Percentiles rank a stretch among this genome's conserved stretches.
phyloP scores from a whole-genome alignment of 1,140 invertebrate species.

The Thaumetopoea pityocampa region DNA sequence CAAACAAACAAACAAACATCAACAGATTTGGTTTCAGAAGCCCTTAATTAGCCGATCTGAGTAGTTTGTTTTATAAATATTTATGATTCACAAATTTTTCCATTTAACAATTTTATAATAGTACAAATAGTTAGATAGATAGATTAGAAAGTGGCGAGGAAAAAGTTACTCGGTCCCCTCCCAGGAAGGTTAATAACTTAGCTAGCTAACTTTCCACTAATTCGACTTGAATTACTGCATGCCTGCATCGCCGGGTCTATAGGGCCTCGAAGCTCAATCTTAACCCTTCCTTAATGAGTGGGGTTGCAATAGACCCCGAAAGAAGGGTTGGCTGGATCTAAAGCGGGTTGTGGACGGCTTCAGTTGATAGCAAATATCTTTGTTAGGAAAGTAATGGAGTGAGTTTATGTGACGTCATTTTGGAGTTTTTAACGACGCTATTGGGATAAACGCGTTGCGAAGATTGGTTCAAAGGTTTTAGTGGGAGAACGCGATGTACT shows the following conservation, averaged over 20 bases:
- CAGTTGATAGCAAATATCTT: constrained; percentile 15
- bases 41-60: too few species aligned
- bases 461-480: too few species aligned
- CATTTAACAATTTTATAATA: too few species aligned
- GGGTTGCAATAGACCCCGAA: constrained; percentile 23
- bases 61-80: too few species aligned
- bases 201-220: constrained; percentile 27
- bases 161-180: constrained; percentile 1
- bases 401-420: constrained; percentile 8
- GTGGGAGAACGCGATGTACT: too few species aligned
- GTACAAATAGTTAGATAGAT: too few species aligned
- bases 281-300: constrained; percentile 44
- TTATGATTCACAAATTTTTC: too few species aligned
- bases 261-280: constrained; percentile 30
- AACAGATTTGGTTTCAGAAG: too few species aligned
- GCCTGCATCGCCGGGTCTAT: constrained; percentile 22
- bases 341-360: constrained; percentile 19
- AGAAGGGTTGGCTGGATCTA: constrained; percentile 23
- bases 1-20: too few species aligned
- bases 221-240: constrained; percentile 44
- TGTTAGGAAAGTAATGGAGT: constrained; percentile 18
- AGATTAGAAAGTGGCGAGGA: background rate
- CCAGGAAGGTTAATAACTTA: constrained; percentile 13
- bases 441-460: background rate
- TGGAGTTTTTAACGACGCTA: constrained; percentile 8